Base-by-base conservation (phyloP, 2,113 vertebrate species). In the Urocolius indicus region DNA sequence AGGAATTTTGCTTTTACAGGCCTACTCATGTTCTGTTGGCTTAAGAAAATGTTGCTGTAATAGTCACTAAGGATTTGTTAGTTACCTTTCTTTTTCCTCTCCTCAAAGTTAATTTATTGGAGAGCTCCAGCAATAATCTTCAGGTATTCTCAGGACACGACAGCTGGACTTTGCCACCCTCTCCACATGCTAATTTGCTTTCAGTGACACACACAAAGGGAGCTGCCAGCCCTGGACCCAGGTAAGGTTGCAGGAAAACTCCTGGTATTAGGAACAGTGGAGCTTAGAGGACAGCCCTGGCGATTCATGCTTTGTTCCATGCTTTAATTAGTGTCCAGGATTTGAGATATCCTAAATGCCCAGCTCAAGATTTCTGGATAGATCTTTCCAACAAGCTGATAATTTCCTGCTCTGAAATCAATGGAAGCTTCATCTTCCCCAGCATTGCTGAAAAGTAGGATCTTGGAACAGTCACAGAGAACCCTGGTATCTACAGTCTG, bases 61-160 rank as follows among this genome's bases (percentile, higher is more conserved):
- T 16, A 38, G 32, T 72, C 45, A 52, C 65, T 90, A 58, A 97
- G 22, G 5, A 63, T 89, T 90, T 94, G 5, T 85, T 87, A 91
- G 24, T 93, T 81, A 10, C 27, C 23, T 46, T 67, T 81, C 11
- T 48, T 89, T 4, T 0, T 10, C 15, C 20, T 23, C 18, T 26
- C 55, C 22, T 38, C 45, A 23, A 95, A 98, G 98, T 97, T 94
- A 98, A 98, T 80, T 84, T 98, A 77, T 93, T 98, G 94, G 98
- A 99, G 84, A 98, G 75, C 94, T 97, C 98, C 57, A 97, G 96
- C 93, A 98, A 93, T 72, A 97, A 98, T 26, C 97, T 99, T 76
- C 99, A 98, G 97, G 97, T 99, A 74, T 98, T 98, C 84, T 96
- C 98, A 30, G 98, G 97, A 96, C 97, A 98, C 4, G 99, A 99